Percentiles rank a stretch among this genome's conserved stretches.
These are phyloP conservation scores for Crocidura indochinensis DNA, from an alignment of 2,797 vertebrate species.

Conservation along the genomic window DNA sequence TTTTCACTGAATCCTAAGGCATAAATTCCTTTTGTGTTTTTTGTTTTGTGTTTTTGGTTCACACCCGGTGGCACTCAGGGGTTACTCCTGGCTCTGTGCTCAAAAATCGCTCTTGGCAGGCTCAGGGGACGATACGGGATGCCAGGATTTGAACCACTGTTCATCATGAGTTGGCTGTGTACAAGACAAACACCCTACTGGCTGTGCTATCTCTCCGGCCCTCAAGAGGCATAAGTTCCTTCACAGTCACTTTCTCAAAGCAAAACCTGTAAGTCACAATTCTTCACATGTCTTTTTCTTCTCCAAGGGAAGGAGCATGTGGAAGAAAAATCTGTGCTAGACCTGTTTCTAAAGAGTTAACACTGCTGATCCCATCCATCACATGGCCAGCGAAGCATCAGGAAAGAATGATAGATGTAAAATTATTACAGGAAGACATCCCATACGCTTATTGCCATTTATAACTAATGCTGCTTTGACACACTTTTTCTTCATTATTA, in stretches of 20 bases:
- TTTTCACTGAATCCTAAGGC: conserved; percentile 8
- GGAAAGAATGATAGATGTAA: conserved; percentile 90
- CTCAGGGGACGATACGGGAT: too few relatives aligned
- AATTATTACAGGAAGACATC: conserved; percentile 92
- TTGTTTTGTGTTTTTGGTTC: too few relatives aligned
- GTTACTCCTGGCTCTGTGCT: too few relatives aligned
- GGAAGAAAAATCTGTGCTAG: conserved; percentile 79
- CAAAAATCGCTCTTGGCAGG: too few relatives aligned
- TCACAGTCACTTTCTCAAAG: conserved; percentile 62
- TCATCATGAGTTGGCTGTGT: too few relatives aligned
- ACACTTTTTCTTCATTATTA: conserved; percentile 91
- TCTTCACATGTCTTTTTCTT: conserved; percentile 65
- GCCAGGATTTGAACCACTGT: too few relatives aligned
- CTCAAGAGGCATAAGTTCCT: not conserved
- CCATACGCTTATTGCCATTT: conserved; percentile 90
- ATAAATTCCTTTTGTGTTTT: not conserved
- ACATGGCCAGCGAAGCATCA: conserved; percentile 87
- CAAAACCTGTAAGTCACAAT: conserved; percentile 71
- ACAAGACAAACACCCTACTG: too few relatives aligned
- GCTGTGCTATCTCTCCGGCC: too few relatives aligned
- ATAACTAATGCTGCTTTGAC: conserved; percentile 89
- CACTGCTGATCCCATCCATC: conserved; percentile 87
- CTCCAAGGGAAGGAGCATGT: conserved; percentile 66
- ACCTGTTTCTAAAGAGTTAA: conserved; percentile 87
- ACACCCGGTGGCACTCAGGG: too few relatives aligned